Conservation (phyloP, 2,888 invertebrate species). For the Limenitis camilla region DNA sequence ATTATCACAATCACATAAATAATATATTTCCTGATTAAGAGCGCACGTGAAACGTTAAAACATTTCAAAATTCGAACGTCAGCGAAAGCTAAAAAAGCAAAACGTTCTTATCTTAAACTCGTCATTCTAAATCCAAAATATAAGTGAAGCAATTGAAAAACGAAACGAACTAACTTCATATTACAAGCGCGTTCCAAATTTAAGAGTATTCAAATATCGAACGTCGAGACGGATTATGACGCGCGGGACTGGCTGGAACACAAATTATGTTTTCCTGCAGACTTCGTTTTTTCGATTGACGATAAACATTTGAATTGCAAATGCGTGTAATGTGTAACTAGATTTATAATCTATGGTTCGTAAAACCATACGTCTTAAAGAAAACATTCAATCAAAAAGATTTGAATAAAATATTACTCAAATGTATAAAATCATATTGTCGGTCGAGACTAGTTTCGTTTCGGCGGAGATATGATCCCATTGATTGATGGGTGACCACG, state of each 20-base stretch:
- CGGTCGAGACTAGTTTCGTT: slow-evolving; percentile 54
- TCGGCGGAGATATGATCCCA: slow-evolving; percentile 68
- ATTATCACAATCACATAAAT: slow-evolving; percentile 6
- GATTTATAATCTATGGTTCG: slow-evolving; percentile 29
- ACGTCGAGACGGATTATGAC: slow-evolving; percentile 64
- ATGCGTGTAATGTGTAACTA: slow-evolving; percentile 28
- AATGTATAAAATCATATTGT: slow-evolving; percentile 69
- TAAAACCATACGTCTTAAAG: slow-evolving; percentile 37
- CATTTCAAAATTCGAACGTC: slow-evolving; percentile 35
- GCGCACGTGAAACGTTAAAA: slow-evolving; percentile 8
- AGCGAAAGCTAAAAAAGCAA: slow-evolving; percentile 25
- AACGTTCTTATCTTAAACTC: slow-evolving; percentile 50
- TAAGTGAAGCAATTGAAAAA: slow-evolving; percentile 73
- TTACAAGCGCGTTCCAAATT: slow-evolving; percentile 69
- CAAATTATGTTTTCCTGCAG: slow-evolving; percentile 27
- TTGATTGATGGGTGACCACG: slow-evolving; percentile 74
- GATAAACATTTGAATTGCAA: slow-evolving; percentile 47
- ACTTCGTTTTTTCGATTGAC: slow-evolving; percentile 26
- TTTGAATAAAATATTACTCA: slow-evolving; percentile 72
- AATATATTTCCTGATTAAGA: slow-evolving; percentile 7
- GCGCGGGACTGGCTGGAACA: slow-evolving; percentile 45
- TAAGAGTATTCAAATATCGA: slow-evolving; percentile 71
- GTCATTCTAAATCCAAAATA: slow-evolving; percentile 70
- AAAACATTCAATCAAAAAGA: slow-evolving; percentile 68
- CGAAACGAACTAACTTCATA: slow-evolving; percentile 67